Evolutionary conservation across 1,140 invertebrate genomes (phyloP).

Genomic region (Atopsyche davidsoni): DNA sequence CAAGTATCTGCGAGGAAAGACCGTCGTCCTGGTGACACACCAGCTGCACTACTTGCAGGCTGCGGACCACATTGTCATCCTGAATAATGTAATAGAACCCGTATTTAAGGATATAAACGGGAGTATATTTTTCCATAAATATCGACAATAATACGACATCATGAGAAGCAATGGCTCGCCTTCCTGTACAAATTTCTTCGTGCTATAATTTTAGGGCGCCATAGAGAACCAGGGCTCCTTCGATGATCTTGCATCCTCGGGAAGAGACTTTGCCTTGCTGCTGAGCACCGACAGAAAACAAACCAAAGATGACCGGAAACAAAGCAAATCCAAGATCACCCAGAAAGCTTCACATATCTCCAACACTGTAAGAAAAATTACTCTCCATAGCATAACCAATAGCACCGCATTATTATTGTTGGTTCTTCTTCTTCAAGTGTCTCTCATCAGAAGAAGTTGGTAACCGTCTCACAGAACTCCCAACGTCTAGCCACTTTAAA

Average conservation of each 20-base stretch:
- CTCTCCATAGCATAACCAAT: too few relatives aligned
- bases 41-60: constrained; percentile 75
- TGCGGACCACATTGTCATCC: constrained; percentile 68
- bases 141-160: constrained; percentile 1
- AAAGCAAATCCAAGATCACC: not conserved
- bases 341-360: not conserved
- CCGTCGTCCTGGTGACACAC: constrained; percentile 78
- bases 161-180: not conserved
- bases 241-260: constrained; percentile 26
- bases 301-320: not conserved
- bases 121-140: constrained; percentile 6
- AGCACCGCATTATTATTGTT: too few relatives aligned
- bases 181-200: too few relatives aligned
- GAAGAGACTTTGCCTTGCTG: constrained; percentile 34
- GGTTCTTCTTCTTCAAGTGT: too few relatives aligned
- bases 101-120: constrained; percentile 19
- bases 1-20: constrained; percentile 65
- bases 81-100: constrained; percentile 59
- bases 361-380: too few relatives aligned
- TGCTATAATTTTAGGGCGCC: not conserved
- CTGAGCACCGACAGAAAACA: constrained; percentile 25
- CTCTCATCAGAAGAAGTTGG: too few relatives aligned
- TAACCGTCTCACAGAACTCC: too few relatives aligned
- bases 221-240: not conserved
- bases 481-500: too few relatives aligned